Conservation (phyloP, 53 echinoderm and acorn worm genomes). For the Holothuria leucospilota region DNA sequence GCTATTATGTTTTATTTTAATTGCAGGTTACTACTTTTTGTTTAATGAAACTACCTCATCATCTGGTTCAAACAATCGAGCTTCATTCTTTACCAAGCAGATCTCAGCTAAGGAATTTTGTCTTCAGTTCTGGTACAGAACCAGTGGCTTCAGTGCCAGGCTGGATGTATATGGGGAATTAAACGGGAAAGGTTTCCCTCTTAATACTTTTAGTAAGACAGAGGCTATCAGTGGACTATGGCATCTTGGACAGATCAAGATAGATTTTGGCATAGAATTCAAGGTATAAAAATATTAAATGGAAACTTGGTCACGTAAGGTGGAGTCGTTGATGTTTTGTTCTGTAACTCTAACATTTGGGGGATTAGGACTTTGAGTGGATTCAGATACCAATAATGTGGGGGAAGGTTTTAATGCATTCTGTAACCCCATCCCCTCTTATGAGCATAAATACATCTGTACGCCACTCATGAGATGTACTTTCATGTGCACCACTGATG, state of each 20-base stretch:
- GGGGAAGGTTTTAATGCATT: no score
- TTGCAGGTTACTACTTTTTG: slow-evolving; percentile 71
- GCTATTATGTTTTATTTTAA: background rate
- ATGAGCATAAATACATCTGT: no score
- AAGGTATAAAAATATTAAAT: background rate
- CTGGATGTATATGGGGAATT: slow-evolving; percentile 56
- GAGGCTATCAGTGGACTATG: slow-evolving; percentile 5
- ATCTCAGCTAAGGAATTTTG: slow-evolving; percentile 69
- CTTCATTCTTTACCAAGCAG: slow-evolving; percentile 68
- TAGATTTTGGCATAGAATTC: background rate
- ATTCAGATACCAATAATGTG: no score
- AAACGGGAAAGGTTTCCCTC: slow-evolving; percentile 30
- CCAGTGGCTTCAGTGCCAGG: slow-evolving; percentile 62
- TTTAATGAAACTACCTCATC: slow-evolving; percentile 71
- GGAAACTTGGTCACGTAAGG: no score
- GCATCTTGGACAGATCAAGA: slow-evolving; percentile 23
- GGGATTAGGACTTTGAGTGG: no score
- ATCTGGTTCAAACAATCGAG: slow-evolving; percentile 31
- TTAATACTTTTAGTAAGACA: background rate
- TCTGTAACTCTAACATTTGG: no score
- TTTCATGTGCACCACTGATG: no score
- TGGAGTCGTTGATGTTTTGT: no score
- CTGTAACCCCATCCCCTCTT: no score
- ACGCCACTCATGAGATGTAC: no score
- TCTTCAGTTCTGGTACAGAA: slow-evolving; percentile 79